phyloP scores from a whole-genome alignment of 2,113 vertebrate genomes.

The Notothenia coriiceps region DNA sequence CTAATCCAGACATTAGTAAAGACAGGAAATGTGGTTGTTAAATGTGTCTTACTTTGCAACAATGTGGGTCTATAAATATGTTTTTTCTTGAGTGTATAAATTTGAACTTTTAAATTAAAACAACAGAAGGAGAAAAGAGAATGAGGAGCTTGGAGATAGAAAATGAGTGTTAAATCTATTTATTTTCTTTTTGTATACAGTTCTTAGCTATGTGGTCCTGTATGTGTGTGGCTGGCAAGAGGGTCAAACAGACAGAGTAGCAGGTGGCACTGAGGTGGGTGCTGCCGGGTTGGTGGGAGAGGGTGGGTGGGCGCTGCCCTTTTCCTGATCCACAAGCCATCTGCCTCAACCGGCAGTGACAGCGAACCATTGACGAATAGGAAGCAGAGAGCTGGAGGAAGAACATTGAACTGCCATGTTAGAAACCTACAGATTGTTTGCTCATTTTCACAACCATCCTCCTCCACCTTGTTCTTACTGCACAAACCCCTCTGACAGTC shows the following conservation, averaged over 20 bases:
- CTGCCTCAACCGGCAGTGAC: slow-evolving; percentile 67
- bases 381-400: slow-evolving; percentile 37
- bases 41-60: not conserved
- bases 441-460: slow-evolving; percentile 6
- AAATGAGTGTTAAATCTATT: slow-evolving; percentile 1
- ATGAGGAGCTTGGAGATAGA: slow-evolving; percentile 17
- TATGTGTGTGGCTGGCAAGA: slow-evolving; percentile 58
- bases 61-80: not conserved
- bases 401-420: slow-evolving; percentile 2
- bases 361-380: slow-evolving; percentile 39
- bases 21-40: not conserved
- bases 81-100: not conserved
- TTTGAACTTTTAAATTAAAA: slow-evolving; percentile 5
- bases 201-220: slow-evolving; percentile 5
- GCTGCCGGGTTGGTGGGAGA: slow-evolving; percentile 57
- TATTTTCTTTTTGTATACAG: not conserved
- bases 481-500: slow-evolving; percentile 11
- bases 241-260: slow-evolving; percentile 85
- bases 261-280: slow-evolving; percentile 90
- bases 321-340: slow-evolving; percentile 75
- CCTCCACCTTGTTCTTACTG: not conserved
- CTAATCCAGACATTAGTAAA: not conserved
- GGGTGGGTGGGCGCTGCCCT: slow-evolving; percentile 77
- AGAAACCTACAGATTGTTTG: slow-evolving; percentile 15
- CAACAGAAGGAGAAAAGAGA: slow-evolving; percentile 1